Percentiles rank a stretch among this genome's conserved stretches.
phyloP scores from a whole-genome alignment of 2,888 invertebrate species.

The Eurytoma californica region DNA sequence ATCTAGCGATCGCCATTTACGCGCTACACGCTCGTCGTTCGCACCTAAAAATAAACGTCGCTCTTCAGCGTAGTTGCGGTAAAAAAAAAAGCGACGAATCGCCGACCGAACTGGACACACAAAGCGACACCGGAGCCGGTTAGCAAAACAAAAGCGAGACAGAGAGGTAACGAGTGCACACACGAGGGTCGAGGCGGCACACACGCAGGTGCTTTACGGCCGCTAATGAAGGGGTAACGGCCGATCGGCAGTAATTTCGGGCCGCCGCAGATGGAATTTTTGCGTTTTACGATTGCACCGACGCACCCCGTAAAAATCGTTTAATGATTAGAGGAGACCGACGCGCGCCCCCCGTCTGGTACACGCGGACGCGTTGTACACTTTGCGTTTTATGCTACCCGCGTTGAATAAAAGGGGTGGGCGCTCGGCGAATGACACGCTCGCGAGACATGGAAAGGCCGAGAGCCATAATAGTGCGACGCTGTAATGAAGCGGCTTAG shows the following conservation, averaged over 20 bases:
- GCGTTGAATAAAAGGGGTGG: not conserved
- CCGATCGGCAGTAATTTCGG: conserved; percentile 26
- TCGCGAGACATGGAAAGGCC: not conserved
- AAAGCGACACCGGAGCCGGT: too few species aligned
- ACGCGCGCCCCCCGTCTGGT: too few species aligned
- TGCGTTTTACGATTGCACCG: conserved; percentile 55
- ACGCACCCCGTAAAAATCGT: conserved; percentile 57
- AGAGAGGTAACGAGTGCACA: not conserved
- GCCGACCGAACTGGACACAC: too few species aligned
- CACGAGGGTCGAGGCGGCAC: not conserved
- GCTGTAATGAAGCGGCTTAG: too few species aligned
- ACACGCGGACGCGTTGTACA: not conserved
- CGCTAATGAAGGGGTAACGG: conserved; percentile 47
- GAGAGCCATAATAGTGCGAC: too few species aligned
- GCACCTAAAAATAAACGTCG: too few species aligned
- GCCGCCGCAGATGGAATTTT: conserved; percentile 20
- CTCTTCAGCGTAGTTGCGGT: too few species aligned
- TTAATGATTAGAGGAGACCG: conserved; percentile 56
- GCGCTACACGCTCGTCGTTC: too few species aligned
- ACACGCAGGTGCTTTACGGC: conserved; percentile 30
- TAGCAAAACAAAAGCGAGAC: too few species aligned
- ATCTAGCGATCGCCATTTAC: too few species aligned
- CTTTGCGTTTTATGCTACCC: conserved; percentile 23
- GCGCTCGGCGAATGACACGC: not conserved
- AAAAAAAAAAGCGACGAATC: too few species aligned